Conservation (phyloP, 2,888 invertebrate species). For the Diadegma fenestrale region DNA sequence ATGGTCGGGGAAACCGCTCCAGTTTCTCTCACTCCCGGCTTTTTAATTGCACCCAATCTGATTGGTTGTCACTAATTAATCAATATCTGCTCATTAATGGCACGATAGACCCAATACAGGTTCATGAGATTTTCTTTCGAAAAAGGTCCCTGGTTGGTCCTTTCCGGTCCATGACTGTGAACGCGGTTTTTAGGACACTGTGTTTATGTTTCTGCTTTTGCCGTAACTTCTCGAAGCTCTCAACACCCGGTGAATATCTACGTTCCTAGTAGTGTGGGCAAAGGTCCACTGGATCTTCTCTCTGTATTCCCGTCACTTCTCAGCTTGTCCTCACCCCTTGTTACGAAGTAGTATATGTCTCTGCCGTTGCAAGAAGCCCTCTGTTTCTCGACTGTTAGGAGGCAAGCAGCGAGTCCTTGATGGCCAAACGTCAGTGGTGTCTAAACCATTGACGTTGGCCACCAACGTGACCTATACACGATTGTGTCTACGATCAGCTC, state of each 20-base stretch:
- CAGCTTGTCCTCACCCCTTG: neutral
- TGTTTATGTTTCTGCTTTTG: slow-evolving; percentile 28
- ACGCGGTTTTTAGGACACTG: neutral
- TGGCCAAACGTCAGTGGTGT: slow-evolving; percentile 37
- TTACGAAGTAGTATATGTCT: neutral
- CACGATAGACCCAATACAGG: neutral
- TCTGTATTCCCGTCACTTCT: slow-evolving; percentile 37
- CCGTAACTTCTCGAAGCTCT: slow-evolving; percentile 50
- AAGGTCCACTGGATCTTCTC: slow-evolving; percentile 46
- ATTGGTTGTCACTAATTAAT: neutral
- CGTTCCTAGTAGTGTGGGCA: slow-evolving; percentile 30
- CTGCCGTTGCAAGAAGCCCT: slow-evolving; percentile 14
- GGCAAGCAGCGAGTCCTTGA: slow-evolving; percentile 37
- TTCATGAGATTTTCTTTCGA: neutral
- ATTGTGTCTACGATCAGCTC: neutral
- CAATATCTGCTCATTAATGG: neutral
- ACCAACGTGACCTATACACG: slow-evolving; percentile 24
- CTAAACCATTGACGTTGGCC: slow-evolving; percentile 21
- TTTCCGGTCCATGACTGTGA: neutral
- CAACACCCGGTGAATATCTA: slow-evolving; percentile 45
- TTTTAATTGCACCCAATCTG: neutral
- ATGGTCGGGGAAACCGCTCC: too few relatives aligned
- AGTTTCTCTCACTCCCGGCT: too few relatives aligned
- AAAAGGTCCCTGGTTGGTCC: too few relatives aligned
- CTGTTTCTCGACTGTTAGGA: slow-evolving; percentile 16